These are phyloP conservation scores for Hetaerina titia DNA, from an alignment of 2,888 invertebrate species.

Conservation along the genomic window DNA sequence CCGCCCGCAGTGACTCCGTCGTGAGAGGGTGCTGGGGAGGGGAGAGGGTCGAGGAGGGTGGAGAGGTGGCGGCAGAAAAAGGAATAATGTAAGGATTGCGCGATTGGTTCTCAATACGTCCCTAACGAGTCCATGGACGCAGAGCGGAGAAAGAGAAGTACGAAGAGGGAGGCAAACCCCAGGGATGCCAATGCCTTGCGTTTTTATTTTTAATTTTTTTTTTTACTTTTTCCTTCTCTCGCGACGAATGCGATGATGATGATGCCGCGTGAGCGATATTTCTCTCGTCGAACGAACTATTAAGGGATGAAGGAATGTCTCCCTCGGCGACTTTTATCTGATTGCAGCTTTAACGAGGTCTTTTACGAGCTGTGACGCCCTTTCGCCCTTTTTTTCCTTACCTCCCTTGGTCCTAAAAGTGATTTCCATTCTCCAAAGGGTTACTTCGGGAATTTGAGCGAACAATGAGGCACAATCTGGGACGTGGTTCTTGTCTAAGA, in stretches of 20 bases:
- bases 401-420: background rate
- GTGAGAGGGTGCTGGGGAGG: background rate
- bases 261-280: background rate
- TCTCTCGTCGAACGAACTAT: background rate
- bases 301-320: background rate
- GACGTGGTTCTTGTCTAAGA: background rate
- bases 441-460: background rate
- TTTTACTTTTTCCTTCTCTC: background rate
- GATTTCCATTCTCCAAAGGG: background rate
- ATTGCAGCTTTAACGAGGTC: background rate
- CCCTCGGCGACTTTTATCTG: background rate
- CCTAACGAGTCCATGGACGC: slow-evolving; percentile 39
- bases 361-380: background rate
- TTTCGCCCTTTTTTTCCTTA: background rate
- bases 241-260: background rate
- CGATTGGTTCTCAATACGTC: slow-evolving; percentile 27
- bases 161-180: too few relatives aligned
- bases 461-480: background rate
- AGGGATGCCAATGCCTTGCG: background rate
- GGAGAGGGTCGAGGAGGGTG: background rate
- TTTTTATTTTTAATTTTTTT: background rate
- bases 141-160: background rate
- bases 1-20: background rate
- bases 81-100: slow-evolving; percentile 17
- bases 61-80: background rate